Percentiles rank a stretch among this genome's conserved stretches.
These are phyloP conservation scores for Euleptes europaea DNA, from an alignment of 2,113 vertebrate genomes.

Conservation along the genomic window DNA sequence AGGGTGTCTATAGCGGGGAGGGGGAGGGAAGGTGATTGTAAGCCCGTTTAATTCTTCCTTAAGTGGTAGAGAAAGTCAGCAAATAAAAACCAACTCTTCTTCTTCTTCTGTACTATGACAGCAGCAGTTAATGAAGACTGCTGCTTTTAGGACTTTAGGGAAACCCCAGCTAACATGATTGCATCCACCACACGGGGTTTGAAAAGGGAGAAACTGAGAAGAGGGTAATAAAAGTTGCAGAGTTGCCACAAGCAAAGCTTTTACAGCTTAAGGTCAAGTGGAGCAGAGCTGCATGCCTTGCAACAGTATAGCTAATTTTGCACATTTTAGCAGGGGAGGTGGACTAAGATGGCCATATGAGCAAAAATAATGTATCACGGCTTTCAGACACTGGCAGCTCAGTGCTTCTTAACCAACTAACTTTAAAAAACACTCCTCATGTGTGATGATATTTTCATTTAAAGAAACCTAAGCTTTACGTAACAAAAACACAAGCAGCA, in stretches of 20 bases:
- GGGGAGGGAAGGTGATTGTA: no score
- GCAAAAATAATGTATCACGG: background rate
- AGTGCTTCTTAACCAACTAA: background rate
- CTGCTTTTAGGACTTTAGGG: background rate
- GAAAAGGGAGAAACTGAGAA: background rate
- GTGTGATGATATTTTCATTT: conserved; percentile 1
- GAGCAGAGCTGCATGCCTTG: background rate
- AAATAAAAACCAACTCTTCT: no score
- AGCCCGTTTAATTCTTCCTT: no score
- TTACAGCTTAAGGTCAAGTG: background rate
- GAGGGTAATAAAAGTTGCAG: background rate
- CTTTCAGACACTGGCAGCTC: conserved; percentile 1
- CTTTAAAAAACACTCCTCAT: background rate
- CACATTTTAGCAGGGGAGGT: background rate
- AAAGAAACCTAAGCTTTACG: background rate
- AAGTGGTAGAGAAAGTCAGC: no score
- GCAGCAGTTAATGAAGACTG: background rate
- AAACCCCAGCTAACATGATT: background rate
- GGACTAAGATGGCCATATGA: background rate
- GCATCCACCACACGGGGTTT: background rate
- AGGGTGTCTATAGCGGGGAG: no score
- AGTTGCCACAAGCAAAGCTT: background rate
- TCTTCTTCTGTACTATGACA: background rate
- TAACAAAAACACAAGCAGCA: conserved; percentile 14
- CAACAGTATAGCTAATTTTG: background rate